phyloP scores from a whole-genome alignment of 2,113 vertebrate species.

The Crotophaga sulcirostris region DNA sequence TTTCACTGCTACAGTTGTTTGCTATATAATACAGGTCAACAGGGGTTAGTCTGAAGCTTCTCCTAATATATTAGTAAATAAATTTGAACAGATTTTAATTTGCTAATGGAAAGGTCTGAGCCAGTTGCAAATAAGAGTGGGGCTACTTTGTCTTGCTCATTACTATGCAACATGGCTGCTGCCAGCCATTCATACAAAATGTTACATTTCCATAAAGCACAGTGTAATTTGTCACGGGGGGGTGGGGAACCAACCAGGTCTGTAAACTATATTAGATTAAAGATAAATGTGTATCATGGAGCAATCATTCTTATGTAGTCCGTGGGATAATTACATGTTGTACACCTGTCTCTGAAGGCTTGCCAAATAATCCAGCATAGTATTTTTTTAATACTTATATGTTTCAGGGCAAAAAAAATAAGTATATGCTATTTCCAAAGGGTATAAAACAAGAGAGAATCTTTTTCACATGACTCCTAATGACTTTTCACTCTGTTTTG shows the following conservation, averaged over 20 bases:
- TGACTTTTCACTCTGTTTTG: not conserved
- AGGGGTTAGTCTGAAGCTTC: constrained; percentile 74
- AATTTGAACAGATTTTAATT: constrained; percentile 87
- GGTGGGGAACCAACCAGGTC: not conserved
- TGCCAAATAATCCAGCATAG: constrained; percentile 56
- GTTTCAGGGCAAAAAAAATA: not conserved
- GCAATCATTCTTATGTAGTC: constrained; percentile 52
- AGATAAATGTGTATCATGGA: constrained; percentile 67
- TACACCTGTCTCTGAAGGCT: constrained; percentile 66
- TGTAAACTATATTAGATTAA: constrained; percentile 75
- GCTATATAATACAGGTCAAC: constrained; percentile 77
- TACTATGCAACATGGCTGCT: constrained; percentile 74
- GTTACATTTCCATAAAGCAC: constrained; percentile 85
- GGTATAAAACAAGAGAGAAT: not conserved
- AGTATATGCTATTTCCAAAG: not conserved
- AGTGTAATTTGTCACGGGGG: constrained; percentile 77
- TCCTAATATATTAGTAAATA: constrained; percentile 87
- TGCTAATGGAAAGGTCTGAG: constrained; percentile 81
- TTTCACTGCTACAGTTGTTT: constrained; percentile 79
- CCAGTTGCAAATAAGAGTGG: constrained; percentile 76
- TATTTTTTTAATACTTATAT: not conserved
- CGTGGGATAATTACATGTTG: constrained; percentile 61
- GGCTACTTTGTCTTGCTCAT: constrained; percentile 79
- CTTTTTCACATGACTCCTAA: not conserved
- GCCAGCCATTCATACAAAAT: constrained; percentile 82